Evolutionary conservation across 1,140 invertebrate genomes (phyloP), one percentile per base, ranked within the genome.

Genomic region (Streblospio benedicti): DNA sequence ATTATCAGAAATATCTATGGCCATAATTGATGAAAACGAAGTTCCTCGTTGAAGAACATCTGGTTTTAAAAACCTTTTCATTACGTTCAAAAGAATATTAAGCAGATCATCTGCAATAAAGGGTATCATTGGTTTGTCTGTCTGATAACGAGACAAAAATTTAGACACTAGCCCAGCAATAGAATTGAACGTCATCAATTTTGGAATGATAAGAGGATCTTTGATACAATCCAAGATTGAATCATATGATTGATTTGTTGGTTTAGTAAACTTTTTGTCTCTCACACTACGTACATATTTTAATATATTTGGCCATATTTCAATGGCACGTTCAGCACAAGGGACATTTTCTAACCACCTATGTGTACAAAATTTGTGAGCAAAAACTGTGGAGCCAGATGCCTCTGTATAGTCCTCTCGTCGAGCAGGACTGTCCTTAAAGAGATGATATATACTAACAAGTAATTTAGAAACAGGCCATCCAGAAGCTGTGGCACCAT

Each of bases 101-200:
- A n/a, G n/a, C n/a, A 14, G 3, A 31, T 31, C 18, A 52, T 31
- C n/a, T n/a, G n/a, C n/a, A n/a, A 4, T 18, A 20, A 12, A 38
- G 18, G 23, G 31, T 30, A n/a, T 20, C 35, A 4, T 18, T 23
- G 20, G 18, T 27, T 9, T 31, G n/a, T 14, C 38, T 23, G 6
- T 45, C 49, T 62, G 61, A 44, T 51, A 67, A 6, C 16, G 23
- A 6, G 28, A 30, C 4, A 66, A 49, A 47, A 67, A 69, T n/a
- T 55, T 56, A 9, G 47, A n/a, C 14, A 67, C 12, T 25, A 32
- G 23, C 16, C 16, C 16, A 2, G 38, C 35, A 23, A 56, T 43
- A 0, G 30, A 6, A 5, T 20, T 25, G 20, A n/a, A 56, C 4
- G 20, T 18, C 25, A 23, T 9, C 45, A 49, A 6, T 25, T 49